These are phyloP conservation scores for Trichomalopsis sarcophagae DNA, from an alignment of 1,140 invertebrate species.

Conservation along the genomic window DNA sequence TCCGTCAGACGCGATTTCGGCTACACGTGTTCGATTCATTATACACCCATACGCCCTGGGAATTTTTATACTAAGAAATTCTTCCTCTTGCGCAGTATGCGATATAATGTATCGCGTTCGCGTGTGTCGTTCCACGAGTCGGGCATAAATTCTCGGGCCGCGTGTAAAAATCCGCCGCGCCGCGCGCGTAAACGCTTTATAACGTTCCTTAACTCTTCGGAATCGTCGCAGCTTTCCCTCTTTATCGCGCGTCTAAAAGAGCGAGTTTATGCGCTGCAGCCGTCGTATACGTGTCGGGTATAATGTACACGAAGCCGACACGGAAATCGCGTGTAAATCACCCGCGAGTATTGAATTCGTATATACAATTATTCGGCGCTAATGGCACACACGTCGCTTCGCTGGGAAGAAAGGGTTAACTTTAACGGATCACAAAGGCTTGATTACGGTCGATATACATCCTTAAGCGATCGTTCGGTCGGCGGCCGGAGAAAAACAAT, in stretches of 20 bases:
- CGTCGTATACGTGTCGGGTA: neutral
- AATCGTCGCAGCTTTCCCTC: neutral
- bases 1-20: neutral
- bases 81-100: too few species aligned
- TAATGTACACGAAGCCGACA: neutral
- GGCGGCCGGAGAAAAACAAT: neutral
- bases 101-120: neutral
- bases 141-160: neutral
- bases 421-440: neutral
- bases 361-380: neutral
- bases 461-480: neutral
- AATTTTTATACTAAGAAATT: neutral
- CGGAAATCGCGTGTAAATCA: slow-evolving; percentile 43
- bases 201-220: neutral
- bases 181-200: neutral
- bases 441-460: neutral
- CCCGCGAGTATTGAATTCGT: slow-evolving; percentile 17
- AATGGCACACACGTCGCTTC: neutral
- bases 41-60: neutral
- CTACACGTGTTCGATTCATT: neutral
- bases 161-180: neutral
- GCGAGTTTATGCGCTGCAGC: slow-evolving; percentile 1
- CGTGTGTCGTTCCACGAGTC: neutral
- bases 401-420: neutral
- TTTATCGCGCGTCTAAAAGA: slow-evolving; percentile 24